Conservation (phyloP, 2,113 vertebrate species). For the Grammomys dolichurus region DNA sequence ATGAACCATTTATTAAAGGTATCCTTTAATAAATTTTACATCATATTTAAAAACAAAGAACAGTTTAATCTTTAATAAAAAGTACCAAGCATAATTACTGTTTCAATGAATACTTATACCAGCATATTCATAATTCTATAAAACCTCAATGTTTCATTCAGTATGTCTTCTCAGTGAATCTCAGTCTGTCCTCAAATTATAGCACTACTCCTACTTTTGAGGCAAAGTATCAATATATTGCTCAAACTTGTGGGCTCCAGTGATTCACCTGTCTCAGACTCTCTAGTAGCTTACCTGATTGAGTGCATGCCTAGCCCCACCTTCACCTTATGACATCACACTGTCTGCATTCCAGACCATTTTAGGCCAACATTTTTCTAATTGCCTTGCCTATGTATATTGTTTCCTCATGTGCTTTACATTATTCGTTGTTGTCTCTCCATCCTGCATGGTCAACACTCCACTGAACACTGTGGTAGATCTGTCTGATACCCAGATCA, state of each 20-base stretch:
- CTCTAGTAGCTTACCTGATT: background rate
- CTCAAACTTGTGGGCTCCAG: background rate
- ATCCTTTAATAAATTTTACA: conserved; percentile 9
- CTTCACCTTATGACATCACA: background rate
- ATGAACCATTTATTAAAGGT: background rate
- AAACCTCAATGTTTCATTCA: background rate
- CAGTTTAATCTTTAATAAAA: background rate
- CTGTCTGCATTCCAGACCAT: background rate
- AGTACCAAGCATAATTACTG: background rate
- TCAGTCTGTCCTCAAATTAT: background rate
- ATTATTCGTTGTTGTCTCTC: background rate
- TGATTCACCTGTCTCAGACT: too few species aligned
- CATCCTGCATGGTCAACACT: background rate
- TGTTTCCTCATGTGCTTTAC: background rate
- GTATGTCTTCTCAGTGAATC: background rate
- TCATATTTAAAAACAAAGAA: background rate
- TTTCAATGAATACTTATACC: background rate
- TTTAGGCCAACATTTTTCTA: background rate
- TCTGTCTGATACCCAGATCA: background rate
- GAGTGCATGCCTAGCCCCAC: background rate
- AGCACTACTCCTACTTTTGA: too few species aligned
- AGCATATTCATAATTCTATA: background rate
- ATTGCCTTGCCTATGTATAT: background rate
- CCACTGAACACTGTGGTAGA: background rate
- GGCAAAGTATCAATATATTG: background rate